These are phyloP conservation scores for Strix occidentalis DNA, from an alignment of 2,797 vertebrate genomes.

Conservation along the genomic window DNA sequence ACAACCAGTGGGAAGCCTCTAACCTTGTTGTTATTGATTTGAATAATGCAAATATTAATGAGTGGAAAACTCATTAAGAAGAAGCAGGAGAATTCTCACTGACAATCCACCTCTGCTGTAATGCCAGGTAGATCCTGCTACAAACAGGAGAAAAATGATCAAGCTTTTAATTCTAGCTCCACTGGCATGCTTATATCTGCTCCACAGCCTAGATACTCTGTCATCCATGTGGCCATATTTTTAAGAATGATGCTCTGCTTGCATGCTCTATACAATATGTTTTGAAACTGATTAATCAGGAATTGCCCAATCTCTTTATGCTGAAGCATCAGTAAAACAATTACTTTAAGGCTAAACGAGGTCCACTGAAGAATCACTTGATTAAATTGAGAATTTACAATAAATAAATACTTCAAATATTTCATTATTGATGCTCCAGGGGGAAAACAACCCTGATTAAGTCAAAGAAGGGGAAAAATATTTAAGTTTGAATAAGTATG, in stretches of 20 bases:
- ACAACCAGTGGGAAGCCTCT: constrained; percentile 49
- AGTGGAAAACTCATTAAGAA: constrained; percentile 29
- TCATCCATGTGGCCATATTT: not conserved
- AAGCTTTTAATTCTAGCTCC: not conserved
- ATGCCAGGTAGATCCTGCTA: not conserved
- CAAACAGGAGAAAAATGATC: constrained; percentile 11
- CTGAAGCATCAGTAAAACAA: constrained; percentile 54
- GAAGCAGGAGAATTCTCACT: not conserved
- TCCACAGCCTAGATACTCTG: not conserved
- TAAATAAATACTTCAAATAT: constrained; percentile 59
- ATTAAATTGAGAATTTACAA: constrained; percentile 60
- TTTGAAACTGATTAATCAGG: constrained; percentile 49
- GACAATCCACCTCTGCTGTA: constrained; percentile 6
- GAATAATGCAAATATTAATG: constrained; percentile 60
- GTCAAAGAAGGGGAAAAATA: constrained; percentile 22
- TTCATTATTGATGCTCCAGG: constrained; percentile 43
- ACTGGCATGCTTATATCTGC: not conserved
- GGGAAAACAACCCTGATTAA: constrained; percentile 51
- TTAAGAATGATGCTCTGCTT: not conserved
- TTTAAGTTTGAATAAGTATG: constrained; percentile 35
- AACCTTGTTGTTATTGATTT: constrained; percentile 54
- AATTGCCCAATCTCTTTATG: constrained; percentile 39
- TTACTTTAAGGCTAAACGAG: constrained; percentile 51
- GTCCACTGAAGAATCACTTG: constrained; percentile 51
- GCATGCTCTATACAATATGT: constrained; percentile 42